These are phyloP conservation scores for Drosophila kurseongensis DNA, from an alignment of 1,140 invertebrate species.

Conservation along the genomic window DNA sequence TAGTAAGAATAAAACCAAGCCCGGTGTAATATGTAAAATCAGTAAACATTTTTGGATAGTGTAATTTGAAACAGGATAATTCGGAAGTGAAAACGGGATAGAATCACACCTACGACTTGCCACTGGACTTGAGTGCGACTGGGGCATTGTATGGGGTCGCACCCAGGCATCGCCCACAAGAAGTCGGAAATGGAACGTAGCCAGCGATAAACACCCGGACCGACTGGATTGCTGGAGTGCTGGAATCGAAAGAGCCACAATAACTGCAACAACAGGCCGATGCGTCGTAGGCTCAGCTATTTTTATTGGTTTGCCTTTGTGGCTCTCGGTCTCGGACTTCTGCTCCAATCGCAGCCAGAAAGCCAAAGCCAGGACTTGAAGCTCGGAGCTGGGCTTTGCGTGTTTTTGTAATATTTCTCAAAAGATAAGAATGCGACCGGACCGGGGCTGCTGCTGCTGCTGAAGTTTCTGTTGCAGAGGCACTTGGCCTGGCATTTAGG, in stretches of 20 bases:
- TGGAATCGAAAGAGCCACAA: constrained; percentile 6
- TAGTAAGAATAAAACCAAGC: no score
- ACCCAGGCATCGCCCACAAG: constrained; percentile 19
- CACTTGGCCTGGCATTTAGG: constrained; percentile 38
- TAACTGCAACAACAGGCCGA: constrained; percentile 3
- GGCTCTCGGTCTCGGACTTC: constrained; percentile 7
- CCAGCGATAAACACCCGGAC: background rate
- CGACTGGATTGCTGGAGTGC: constrained; percentile 7
- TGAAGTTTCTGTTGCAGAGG: constrained; percentile 17
- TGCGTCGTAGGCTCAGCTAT: constrained; percentile 36
- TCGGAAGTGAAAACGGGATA: background rate
- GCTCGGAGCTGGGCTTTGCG: constrained; percentile 69
- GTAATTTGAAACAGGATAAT: background rate
- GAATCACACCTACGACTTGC: constrained; percentile 31
- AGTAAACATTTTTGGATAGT: background rate
- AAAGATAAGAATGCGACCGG: constrained; percentile 84
- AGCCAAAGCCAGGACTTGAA: constrained; percentile 21
- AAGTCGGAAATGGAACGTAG: constrained; percentile 28
- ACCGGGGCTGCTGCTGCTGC: constrained; percentile 37
- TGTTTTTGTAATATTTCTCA: constrained; percentile 84
- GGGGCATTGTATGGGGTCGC: background rate
- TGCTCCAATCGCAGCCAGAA: constrained; percentile 3
- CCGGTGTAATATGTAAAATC: background rate
- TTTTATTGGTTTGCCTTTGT: constrained; percentile 40
- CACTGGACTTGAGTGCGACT: constrained; percentile 14